These are phyloP conservation scores for Choreutis nemorana DNA, from an alignment of 2,888 invertebrate genomes.

Conservation along the genomic window DNA sequence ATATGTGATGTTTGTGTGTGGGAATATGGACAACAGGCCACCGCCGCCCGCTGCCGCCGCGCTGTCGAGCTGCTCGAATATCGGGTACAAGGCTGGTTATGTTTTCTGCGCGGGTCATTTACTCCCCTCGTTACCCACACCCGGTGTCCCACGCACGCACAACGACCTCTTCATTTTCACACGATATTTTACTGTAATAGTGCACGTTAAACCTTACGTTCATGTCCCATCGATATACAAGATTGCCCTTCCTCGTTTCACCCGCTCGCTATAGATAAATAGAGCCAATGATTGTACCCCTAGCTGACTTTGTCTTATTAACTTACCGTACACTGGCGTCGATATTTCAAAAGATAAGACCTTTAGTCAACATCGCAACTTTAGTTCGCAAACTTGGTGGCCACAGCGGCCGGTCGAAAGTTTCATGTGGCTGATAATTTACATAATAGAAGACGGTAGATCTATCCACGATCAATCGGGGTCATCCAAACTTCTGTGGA, in stretches of 20 bases:
- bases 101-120: constrained; percentile 41
- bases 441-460: constrained; percentile 63
- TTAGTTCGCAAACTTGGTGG: constrained; percentile 48
- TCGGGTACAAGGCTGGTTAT: constrained; percentile 17
- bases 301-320: no score
- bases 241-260: no score
- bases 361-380: constrained; percentile 52
- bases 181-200: constrained; percentile 21
- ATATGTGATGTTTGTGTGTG: no score
- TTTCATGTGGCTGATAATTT: constrained; percentile 61
- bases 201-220: constrained; percentile 1
- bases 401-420: constrained; percentile 48
- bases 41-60: no score
- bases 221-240: constrained; percentile 1
- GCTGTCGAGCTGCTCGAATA: background rate
- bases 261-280: no score
- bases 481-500: constrained; percentile 61
- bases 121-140: constrained; percentile 37
- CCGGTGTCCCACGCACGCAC: constrained; percentile 34
- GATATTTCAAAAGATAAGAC: constrained; percentile 37
- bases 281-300: no score
- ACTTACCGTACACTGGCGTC: no score
- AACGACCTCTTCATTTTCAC: constrained; percentile 39
- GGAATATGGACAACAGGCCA: no score
- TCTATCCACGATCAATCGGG: constrained; percentile 56